Percentiles rank a stretch among this genome's conserved stretches.
phyloP scores from a whole-genome alignment of 2,113 vertebrate genomes.

The human (Homo sapiens) region GRCh38 chr3:134325501-134326000 shows the following conservation, averaged over 20 bases:
- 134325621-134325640: not conserved
- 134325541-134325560: not conserved
- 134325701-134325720: not conserved
- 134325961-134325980: not conserved
- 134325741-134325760: not conserved
- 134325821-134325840: not conserved
- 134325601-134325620: not conserved
- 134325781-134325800: not conserved
- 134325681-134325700: not conserved
- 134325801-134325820: not conserved
- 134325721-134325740: not conserved
- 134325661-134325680: not conserved
- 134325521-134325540: not conserved
- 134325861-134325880: not conserved
- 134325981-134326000: not conserved
- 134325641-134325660: not conserved
- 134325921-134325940: not conserved
- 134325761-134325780: conserved; percentile 31
- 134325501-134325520: not conserved
- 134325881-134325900: not conserved
- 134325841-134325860: not conserved
- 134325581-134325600: not conserved
- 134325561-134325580: not conserved
- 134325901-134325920: not conserved
- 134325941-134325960: not conserved